Conservation (phyloP, 2,888 invertebrate genomes). For the Stenurella melanura region DNA sequence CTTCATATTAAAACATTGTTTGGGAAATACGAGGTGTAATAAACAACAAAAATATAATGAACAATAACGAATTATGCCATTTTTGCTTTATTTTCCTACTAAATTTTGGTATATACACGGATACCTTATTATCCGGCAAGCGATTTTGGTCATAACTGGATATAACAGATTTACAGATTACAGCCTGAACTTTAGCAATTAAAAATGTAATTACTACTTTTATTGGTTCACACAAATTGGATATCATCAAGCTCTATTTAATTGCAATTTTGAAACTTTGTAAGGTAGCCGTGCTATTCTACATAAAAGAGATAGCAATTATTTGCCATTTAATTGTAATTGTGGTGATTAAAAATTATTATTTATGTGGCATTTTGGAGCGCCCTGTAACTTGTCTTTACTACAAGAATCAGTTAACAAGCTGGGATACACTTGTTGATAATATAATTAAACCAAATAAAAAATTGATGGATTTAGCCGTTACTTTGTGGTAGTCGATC, state of each 20-base stretch:
- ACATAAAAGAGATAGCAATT: neutral
- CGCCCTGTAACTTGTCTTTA: too few species aligned
- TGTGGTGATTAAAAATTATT: too few species aligned
- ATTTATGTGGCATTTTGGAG: too few species aligned
- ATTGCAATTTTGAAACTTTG: constrained; percentile 58
- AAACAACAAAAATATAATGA: constrained; percentile 23
- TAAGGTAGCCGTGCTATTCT: constrained; percentile 32
- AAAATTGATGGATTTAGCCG: too few species aligned
- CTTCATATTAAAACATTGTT: neutral
- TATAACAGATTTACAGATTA: constrained; percentile 60
- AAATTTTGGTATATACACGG: constrained; percentile 44
- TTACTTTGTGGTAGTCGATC: too few species aligned
- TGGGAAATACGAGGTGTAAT: neutral
- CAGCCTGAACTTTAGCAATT: constrained; percentile 66
- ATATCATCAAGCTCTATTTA: constrained; percentile 57
- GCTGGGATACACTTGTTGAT: too few species aligned
- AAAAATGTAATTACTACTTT: constrained; percentile 67
- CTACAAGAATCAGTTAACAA: too few species aligned
- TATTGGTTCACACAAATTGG: constrained; percentile 67
- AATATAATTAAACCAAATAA: too few species aligned
- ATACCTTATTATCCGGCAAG: constrained; percentile 57
- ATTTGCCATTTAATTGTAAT: neutral
- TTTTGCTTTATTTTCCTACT: constrained; percentile 41
- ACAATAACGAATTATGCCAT: constrained; percentile 31
- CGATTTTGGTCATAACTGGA: constrained; percentile 56